Conservation (phyloP, 2,113 vertebrate species). For the Pithys albifrons region DNA sequence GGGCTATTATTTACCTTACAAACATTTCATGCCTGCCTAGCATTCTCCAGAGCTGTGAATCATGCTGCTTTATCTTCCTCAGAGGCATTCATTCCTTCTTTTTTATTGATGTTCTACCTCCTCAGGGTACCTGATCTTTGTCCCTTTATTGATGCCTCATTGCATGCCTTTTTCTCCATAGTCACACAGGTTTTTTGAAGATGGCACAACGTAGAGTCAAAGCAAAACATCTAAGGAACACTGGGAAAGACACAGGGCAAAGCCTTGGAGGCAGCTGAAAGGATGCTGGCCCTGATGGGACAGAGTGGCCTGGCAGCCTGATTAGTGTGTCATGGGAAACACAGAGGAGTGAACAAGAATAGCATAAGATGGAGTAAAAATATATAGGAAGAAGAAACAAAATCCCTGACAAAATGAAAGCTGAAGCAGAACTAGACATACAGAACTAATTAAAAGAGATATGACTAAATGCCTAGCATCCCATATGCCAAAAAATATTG, state of each 20-base stretch:
- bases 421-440: neutral
- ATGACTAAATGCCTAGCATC: neutral
- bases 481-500: neutral
- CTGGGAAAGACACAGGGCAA: neutral
- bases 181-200: constrained; percentile 18
- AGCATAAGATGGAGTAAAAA: neutral
- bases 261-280: neutral
- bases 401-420: neutral
- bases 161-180: constrained; percentile 2
- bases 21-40: constrained; percentile 1
- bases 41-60: constrained; percentile 28
- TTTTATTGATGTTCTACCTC: constrained; percentile 33
- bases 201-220: neutral
- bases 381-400: neutral
- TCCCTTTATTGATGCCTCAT: constrained; percentile 40
- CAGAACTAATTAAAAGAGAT: neutral
- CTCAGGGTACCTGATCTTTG: constrained; percentile 37
- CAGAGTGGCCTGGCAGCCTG: neutral
- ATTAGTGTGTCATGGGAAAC: neutral
- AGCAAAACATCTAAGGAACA: constrained; percentile 6
- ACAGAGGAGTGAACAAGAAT: neutral
- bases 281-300: neutral
- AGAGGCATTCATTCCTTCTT: neutral
- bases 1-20: constrained; percentile 41
- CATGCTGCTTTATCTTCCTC: neutral